These are phyloP conservation scores for Vulpes lagopus DNA, from an alignment of 2,113 vertebrate species.

Conservation along the genomic window DNA sequence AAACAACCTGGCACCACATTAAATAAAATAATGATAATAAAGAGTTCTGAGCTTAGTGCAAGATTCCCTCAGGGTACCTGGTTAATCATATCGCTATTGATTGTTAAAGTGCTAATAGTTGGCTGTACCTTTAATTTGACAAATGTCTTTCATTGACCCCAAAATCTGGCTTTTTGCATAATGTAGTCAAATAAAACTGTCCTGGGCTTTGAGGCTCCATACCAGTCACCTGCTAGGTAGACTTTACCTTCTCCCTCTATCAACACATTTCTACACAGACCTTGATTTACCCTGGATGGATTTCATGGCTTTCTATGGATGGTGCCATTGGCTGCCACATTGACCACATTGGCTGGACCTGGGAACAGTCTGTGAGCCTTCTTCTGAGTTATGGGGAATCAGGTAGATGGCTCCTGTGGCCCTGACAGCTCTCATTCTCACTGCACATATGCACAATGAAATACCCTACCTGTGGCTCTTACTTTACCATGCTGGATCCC, in stretches of 20 bases:
- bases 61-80: not conserved
- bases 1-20: not conserved
- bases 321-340: not conserved
- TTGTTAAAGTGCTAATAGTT: not conserved
- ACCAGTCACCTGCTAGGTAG: not conserved
- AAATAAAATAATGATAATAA: not conserved
- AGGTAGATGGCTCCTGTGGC: rapidly evolving
- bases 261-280: not conserved
- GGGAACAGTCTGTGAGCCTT: not conserved
- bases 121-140: not conserved
- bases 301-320: not conserved
- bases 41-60: not conserved
- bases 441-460: rapidly evolving
- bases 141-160: not conserved
- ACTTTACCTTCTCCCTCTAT: not conserved
- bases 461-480: not conserved
- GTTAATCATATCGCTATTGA: not conserved
- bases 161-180: not conserved
- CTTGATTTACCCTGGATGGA: not conserved
- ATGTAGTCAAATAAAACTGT: not conserved
- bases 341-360: not conserved
- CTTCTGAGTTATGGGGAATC: not conserved
- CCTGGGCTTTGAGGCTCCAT: not conserved
- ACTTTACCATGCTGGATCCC: not conserved
- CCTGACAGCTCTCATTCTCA: not conserved